Conservation (phyloP, 2,797 vertebrate genomes). For the Merluccius polli region DNA sequence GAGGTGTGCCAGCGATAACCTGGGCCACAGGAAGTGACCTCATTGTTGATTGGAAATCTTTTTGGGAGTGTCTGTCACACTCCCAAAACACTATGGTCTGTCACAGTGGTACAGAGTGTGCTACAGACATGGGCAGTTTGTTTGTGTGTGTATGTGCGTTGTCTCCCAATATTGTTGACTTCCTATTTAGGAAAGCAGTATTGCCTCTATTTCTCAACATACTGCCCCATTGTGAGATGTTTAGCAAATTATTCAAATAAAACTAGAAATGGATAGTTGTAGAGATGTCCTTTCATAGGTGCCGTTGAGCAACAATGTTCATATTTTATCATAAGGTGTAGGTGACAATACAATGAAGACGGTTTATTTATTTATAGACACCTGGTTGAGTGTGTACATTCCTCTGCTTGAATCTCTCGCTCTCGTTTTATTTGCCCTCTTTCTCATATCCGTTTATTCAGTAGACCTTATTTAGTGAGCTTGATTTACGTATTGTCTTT, state of each 20-base stretch:
- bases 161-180: background rate
- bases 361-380: no score
- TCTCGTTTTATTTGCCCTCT: background rate
- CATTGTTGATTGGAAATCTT: slow-evolving; percentile 35
- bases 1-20: slow-evolving; percentile 55
- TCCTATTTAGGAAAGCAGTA: background rate
- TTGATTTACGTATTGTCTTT: background rate
- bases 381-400: background rate
- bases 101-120: slow-evolving; percentile 19
- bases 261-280: background rate
- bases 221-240: background rate
- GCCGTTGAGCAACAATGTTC: background rate
- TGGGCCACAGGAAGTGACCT: slow-evolving; percentile 51
- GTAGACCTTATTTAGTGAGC: background rate
- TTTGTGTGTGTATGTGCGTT: background rate
- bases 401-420: background rate
- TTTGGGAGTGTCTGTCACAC: slow-evolving; percentile 42
- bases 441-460: background rate
- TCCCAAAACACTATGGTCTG: no score
- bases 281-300: background rate
- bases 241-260: background rate
- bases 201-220: background rate
- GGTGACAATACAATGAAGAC: no score
- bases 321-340: background rate
- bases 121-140: background rate